Evolutionary conservation across 1,140 invertebrate species (phyloP).

Genomic region (Dolichoris vasculosae): DNA sequence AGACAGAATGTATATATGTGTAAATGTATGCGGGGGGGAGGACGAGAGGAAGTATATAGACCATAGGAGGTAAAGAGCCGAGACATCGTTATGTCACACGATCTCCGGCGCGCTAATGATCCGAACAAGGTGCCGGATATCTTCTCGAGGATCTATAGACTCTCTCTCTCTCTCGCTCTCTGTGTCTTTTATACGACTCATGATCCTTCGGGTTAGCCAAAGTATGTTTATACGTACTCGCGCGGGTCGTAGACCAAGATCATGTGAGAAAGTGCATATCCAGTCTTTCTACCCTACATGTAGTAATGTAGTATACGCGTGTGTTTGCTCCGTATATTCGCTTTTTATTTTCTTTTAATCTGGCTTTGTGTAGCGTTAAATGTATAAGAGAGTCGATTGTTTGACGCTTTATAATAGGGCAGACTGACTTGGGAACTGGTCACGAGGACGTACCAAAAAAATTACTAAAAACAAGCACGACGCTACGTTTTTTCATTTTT

Average conservation of each 20-base stretch:
- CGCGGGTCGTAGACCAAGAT: constrained; percentile 16
- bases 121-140: constrained; percentile 49
- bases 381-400: constrained; percentile 27
- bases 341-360: background rate
- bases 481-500: background rate
- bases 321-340: constrained; percentile 13
- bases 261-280: constrained; percentile 44
- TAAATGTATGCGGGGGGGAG: background rate
- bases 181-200: background rate
- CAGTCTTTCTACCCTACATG: background rate
- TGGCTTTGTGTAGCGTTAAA: background rate
- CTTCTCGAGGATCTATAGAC: constrained; percentile 24
- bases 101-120: constrained; percentile 51
- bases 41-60: background rate
- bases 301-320: background rate
- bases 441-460: constrained; percentile 32
- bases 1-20: background rate
- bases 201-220: background rate
- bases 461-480: constrained; percentile 29
- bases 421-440: background rate
- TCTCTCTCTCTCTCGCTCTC: constrained; percentile 28
- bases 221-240: background rate
- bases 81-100: constrained; percentile 52
- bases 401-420: constrained; percentile 40
- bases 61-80: background rate